Percentiles rank a stretch among this genome's conserved stretches.
Conservation (phyloP, 2,113 vertebrate species). For the Pheucticus melanocephalus region DNA sequence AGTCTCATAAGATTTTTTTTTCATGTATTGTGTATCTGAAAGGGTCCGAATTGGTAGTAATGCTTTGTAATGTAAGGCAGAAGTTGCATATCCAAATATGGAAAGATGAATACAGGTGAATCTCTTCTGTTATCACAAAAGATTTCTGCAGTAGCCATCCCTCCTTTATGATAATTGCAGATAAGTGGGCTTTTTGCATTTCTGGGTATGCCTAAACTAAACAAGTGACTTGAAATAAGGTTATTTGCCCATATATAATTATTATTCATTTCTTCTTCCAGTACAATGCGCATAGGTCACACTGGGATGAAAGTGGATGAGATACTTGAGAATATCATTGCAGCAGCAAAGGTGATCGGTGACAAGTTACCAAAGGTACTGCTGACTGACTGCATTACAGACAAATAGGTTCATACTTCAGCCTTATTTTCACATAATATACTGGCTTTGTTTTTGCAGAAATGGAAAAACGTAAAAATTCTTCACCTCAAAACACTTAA, state of each 20-base stretch:
- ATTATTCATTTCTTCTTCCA: constrained; percentile 20
- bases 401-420: not conserved
- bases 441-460: constrained; percentile 58
- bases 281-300: constrained; percentile 80
- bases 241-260: not conserved
- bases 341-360: constrained; percentile 67
- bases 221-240: not conserved
- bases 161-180: not conserved
- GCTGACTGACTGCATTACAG: not conserved
- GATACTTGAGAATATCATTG: constrained; percentile 77
- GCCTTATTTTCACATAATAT: not conserved
- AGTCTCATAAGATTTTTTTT: not conserved
- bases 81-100: not conserved
- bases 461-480: constrained; percentile 81
- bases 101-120: not conserved
- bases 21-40: not conserved
- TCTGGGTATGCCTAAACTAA: not conserved
- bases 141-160: not conserved
- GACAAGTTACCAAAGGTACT: constrained; percentile 78
- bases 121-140: not conserved
- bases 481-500: constrained; percentile 85
- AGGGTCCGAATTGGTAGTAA: not conserved
- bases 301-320: constrained; percentile 79
- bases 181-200: not conserved
- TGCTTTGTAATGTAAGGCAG: not conserved